Conservation (phyloP, 2,888 invertebrate species). For the Leptogaster cylindrica region DNA sequence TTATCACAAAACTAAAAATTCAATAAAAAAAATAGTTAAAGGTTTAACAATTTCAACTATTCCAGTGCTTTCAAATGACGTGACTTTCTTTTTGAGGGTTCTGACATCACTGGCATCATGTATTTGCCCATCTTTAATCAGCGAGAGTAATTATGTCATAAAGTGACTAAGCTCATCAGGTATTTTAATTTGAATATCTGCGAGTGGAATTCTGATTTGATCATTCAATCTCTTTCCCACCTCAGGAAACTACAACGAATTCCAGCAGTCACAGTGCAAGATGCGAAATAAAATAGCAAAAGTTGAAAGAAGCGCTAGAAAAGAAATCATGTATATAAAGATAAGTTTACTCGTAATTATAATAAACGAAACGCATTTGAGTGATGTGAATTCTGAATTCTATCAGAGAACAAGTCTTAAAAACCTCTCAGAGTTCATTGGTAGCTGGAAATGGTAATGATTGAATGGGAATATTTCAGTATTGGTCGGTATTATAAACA, state of each 20-base stretch:
- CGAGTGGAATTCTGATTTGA: conserved; percentile 16
- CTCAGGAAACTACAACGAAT: neutral
- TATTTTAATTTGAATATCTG: conserved; percentile 2
- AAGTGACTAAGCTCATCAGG: conserved; percentile 28
- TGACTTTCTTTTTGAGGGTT: neutral
- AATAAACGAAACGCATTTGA: no score
- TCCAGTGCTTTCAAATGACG: conserved; percentile 8
- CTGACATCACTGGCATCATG: conserved; percentile 8
- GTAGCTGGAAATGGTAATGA: no score
- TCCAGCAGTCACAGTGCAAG: neutral
- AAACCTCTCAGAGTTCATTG: no score
- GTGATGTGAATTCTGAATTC: no score
- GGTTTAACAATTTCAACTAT: neutral
- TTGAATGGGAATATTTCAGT: no score
- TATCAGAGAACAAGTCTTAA: no score
- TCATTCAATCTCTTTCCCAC: neutral
- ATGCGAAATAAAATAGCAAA: no score
- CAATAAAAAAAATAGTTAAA: neutral
- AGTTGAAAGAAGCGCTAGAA: no score
- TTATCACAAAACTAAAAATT: conserved; percentile 7
- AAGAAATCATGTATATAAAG: no score
- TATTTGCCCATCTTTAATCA: neutral
- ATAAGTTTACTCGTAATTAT: no score
- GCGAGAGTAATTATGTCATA: neutral
- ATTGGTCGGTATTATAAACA: no score